These are phyloP conservation scores for Psophia crepitans DNA, from an alignment of 2,113 vertebrate species.

Conservation along the genomic window DNA sequence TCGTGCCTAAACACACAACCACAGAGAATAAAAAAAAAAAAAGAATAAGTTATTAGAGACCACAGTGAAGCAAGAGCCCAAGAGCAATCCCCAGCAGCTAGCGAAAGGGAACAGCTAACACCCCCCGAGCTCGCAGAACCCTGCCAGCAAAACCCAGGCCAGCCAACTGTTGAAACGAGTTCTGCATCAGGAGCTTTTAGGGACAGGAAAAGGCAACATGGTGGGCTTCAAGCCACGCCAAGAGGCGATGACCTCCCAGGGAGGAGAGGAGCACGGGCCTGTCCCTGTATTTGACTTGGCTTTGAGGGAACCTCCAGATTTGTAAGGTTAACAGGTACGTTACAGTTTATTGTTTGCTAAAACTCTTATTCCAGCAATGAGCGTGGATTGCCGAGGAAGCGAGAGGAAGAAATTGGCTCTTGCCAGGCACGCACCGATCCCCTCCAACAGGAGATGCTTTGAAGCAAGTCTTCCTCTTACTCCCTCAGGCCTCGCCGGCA, in stretches of 20 bases:
- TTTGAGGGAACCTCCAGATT: neutral
- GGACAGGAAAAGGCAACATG: neutral
- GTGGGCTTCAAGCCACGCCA: neutral
- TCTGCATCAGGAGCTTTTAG: neutral
- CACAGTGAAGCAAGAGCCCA: neutral
- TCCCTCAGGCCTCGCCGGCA: neutral
- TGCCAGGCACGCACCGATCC: neutral
- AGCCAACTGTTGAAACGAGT: neutral
- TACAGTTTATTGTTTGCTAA: neutral
- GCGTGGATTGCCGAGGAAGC: neutral
- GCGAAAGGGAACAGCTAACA: neutral
- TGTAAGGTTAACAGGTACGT: neutral
- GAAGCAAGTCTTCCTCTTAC: neutral
- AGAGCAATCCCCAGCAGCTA: neutral
- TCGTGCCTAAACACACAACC: constrained; percentile 82
- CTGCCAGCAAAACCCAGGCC: neutral
- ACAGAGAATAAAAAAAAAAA: neutral
- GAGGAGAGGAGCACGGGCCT: neutral
- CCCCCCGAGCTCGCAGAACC: neutral
- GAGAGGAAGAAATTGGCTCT: neutral
- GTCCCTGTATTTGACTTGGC: neutral
- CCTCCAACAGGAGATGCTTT: neutral
- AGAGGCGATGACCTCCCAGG: neutral
- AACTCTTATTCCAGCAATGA: neutral
- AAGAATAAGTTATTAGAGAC: neutral